Base-by-base conservation (phyloP, 2,888 invertebrate species). In the Drosophila cognata region DNA sequence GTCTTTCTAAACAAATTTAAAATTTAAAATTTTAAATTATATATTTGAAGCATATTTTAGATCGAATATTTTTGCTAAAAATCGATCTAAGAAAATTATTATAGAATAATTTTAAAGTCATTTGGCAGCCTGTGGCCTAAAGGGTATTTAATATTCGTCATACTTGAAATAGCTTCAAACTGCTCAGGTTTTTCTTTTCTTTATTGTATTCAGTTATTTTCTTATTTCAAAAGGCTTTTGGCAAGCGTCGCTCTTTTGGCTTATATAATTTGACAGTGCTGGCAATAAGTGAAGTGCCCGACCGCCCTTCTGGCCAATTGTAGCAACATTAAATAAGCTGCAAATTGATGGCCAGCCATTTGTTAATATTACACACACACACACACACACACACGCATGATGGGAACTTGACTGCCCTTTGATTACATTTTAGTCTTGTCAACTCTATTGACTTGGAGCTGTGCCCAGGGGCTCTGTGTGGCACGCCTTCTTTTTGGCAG, bases 281-380 rank as follows among this genome's bases (percentile, higher is more conserved):
- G 81, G 77, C 77, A 70, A 71, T 71, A 82, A 77, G 77, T 64
- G 68, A 68, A 82, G 75, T 80, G 85, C 67, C 58, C 79, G 46
- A 50, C 64, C 58, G 43, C 43, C 38, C 5, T n/a, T 53, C 69
- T 59, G 70, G 76, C 66, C 84, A 81, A 81, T 84, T 83, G 81
- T 86, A 62, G 71, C 59, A 65, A 52, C 88, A 85, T 88, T 88
- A 82, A 90, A 88, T 84, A 91, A 91, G 89, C 83, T 79, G 59
- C 66, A 83, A 89, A 91, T 90, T 91, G 88, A 91, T 91, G 90
- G 76, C 71, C 56, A 65, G 74, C 74, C 82, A 90, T 91, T 90
- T 91, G 83, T 90, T 82, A 80, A 81, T 82, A 81, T 82, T 90
- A 90, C 64, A 74, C 78, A 75, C 71, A 58, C 52, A 55, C 56